Evolutionary conservation across 2,888 invertebrate species (phyloP), one percentile per base, ranked within the genome.

Genomic region (Caenorhabditis angaria): DNA sequence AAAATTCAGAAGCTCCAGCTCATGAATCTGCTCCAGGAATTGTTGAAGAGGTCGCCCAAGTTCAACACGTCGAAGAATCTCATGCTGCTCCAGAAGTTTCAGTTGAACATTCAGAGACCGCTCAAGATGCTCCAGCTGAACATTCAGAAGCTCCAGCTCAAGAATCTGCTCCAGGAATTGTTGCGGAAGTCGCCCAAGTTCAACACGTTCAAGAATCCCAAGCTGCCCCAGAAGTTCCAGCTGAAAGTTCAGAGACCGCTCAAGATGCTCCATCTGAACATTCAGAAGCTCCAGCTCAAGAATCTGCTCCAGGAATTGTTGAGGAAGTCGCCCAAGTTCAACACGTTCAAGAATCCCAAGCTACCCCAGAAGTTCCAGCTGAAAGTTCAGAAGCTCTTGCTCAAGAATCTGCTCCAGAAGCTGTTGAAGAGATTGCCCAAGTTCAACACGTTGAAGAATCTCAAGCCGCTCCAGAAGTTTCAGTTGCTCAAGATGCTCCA

Each of bases 331-430:
- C 28, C 1, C 47, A 56, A 56, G 56, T 28, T n/a, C 35, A 25
- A 18, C 41, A 59, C 25, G 24, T 47, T 3, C 2, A 20, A 8
- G 41, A 35, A 24, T 25, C 41, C 22, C 35, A 59, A 4, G 55
- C 62, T 22, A 8, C 28, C 53, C 61, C 61, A 54, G 56, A 41
- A 41, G 10, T 18, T 24, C 32, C 55, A 24, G 54, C 55, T 24
- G 18, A 29, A 25, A 57, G 58, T 12, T 24, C 41, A 18, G 47
- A 48, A 14, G 51, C 48, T 35, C 63, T 60, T 35, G 67, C 53
- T 59, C 14, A 51, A 32, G 41, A 61, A 54, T 48, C 6, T 54
- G 22, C 27, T 60, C 24, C 47, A 29, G 63, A 63, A 20, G 20
- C 8, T 8, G 18, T 29, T 12, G 56, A 6, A 56, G 56, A 29